These are phyloP conservation scores for Aphaenogaster ashmeadi DNA, from an alignment of 1,140 invertebrate species.

Conservation along the genomic window DNA sequence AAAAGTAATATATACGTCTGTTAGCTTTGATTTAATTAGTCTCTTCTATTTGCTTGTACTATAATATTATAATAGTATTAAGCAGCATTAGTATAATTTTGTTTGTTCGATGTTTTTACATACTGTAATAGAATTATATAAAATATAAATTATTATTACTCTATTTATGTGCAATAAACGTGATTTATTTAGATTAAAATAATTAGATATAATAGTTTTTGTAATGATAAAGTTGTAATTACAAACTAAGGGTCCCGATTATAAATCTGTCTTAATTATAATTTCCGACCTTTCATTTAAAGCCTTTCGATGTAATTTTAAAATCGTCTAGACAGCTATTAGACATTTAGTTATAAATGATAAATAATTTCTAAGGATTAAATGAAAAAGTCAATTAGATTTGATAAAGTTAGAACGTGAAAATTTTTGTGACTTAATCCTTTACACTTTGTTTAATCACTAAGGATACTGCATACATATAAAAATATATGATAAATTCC, in stretches of 20 bases:
- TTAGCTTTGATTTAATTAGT: neutral
- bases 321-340: neutral
- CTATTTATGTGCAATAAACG: neutral
- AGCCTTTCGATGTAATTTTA: neutral
- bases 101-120: neutral
- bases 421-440: neutral
- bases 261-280: neutral
- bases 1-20: neutral
- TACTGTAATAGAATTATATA: neutral
- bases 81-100: neutral
- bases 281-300: neutral
- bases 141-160: neutral
- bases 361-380: constrained; percentile 1
- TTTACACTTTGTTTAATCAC: neutral
- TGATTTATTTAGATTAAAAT: neutral
- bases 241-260: neutral
- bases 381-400: neutral
- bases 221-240: neutral
- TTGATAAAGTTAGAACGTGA: neutral
- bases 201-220: neutral
- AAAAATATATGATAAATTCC: neutral
- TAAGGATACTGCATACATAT: neutral
- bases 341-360: neutral
- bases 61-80: neutral
- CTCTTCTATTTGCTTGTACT: neutral